Evolutionary conservation across 1,140 invertebrate genomes (phyloP), one percentile per base, ranked within the genome.

Genomic region (Sarcophaga peregrina): DNA sequence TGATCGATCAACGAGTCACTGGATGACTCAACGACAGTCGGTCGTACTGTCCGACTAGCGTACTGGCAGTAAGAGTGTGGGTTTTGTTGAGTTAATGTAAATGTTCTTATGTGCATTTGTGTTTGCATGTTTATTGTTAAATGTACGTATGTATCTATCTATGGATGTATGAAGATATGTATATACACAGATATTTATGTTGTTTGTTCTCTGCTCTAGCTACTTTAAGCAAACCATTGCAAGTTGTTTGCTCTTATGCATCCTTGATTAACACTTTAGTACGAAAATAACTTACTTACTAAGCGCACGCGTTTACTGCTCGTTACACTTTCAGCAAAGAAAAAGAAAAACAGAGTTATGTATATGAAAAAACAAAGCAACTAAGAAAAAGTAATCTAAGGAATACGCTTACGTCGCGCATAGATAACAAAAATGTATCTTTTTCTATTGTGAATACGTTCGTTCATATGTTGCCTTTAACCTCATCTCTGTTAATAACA

Each of bases 161-260:
- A n/a, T n/a, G n/a, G n/a, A n/a, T n/a, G n/a, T n/a, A n/a, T n/a
- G n/a, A n/a, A n/a, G n/a, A n/a, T n/a, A n/a, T n/a, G n/a, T 37
- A 37, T 37, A 37, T 37, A 37, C 4, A 37, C 4, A 37, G 25
- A 58, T 58, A 15, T 58, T 17, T 68, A 68, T 68, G 62, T 68
- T 68, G 62, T 68, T 68, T 17, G 62, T 68, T 68, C 62, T 68
- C 62, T 68, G 62, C 62, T 68, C 62, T 68, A 68, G 62, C 62
- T 68, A 68, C 62, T 68, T 68, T 68, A 68, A 68, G 62, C 62
- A 68, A 68, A 68, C 62, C 62, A 68, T 68, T 68, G 62, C 62
- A 68, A 68, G 62, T 68, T 68, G 62, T 68, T 68, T 68, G 62
- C 62, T 68, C 62, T 68, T 68, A 68, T 68, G 62, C 62, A 68